These are phyloP conservation scores for Cyclura pinguis DNA, from an alignment of 2,797 vertebrate genomes.

Conservation along the genomic window DNA sequence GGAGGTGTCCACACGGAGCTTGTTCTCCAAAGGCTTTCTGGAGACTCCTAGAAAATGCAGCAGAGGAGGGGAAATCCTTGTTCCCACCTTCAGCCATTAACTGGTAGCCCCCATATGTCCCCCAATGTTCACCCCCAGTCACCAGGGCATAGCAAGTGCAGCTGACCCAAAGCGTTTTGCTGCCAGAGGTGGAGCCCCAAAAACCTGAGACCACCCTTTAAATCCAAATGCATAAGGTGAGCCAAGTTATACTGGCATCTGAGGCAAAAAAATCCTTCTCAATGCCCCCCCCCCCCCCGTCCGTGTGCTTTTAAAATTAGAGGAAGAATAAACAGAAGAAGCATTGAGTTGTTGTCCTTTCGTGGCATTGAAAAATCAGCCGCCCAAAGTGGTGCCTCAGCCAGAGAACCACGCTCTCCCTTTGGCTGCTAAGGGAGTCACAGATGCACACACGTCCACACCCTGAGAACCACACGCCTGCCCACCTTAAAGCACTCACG, in stretches of 20 bases:
- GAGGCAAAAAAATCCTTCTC: not conserved
- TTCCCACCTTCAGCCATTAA: not conserved
- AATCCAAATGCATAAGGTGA: not conserved
- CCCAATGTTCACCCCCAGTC: no score
- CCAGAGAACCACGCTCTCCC: not conserved
- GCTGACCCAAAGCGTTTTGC: not conserved
- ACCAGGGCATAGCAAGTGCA: no score
- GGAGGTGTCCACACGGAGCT: accelerated
- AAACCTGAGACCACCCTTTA: not conserved
- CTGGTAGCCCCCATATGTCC: not conserved
- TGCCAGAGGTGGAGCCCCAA: not conserved
- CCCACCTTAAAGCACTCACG: no score
- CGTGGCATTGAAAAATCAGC: not conserved
- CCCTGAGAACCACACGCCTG: not conserved
- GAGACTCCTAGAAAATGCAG: not conserved
- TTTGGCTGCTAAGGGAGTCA: not conserved
- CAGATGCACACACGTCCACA: no score
- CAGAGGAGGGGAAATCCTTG: not conserved
- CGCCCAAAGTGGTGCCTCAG: accelerated
- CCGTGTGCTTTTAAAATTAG: not conserved
- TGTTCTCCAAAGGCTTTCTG: not conserved
- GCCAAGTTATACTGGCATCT: not conserved
- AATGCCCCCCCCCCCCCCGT: not conserved
- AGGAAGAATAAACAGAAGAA: not conserved
- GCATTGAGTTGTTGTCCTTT: no score